Percentiles rank a stretch among this genome's conserved stretches.
Evolutionary conservation across 2,797 vertebrate genomes (phyloP).

Genomic region (Babyrousa celebensis): DNA sequence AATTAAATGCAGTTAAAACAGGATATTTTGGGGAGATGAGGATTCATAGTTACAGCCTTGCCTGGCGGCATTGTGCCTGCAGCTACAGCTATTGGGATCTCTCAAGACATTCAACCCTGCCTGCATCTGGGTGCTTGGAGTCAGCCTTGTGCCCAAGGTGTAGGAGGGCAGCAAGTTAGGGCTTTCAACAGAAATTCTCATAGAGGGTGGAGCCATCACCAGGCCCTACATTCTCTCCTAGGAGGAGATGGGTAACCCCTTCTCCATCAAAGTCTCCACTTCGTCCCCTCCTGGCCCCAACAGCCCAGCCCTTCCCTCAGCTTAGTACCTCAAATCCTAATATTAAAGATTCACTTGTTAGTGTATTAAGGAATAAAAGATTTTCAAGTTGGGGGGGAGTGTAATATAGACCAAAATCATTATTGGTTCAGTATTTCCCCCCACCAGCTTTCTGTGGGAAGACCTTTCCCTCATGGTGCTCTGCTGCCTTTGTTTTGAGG

Average conservation of each 20-base stretch:
- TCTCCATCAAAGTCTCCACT: not conserved
- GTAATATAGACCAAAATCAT: not conserved
- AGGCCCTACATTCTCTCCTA: too few relatives aligned
- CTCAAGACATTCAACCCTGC: not conserved
- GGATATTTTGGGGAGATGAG: not conserved
- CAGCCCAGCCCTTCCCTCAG: accelerated
- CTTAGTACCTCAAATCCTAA: not conserved
- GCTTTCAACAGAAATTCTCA: not conserved
- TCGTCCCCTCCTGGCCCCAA: accelerated
- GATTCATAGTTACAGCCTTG: not conserved
- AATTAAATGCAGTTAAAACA: conserved; percentile 59
- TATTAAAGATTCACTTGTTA: not conserved
- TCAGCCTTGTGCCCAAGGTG: not conserved
- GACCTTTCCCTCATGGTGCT: not conserved
- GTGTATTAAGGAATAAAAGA: not conserved
- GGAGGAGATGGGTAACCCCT: not conserved
- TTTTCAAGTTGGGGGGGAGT: not conserved
- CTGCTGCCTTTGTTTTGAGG: not conserved
- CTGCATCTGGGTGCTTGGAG: not conserved
- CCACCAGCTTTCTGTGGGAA: not conserved
- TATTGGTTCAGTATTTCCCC: not conserved
- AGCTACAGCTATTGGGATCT: not conserved
- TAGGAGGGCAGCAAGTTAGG: not conserved
- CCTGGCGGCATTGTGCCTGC: not conserved
- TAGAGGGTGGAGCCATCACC: not conserved